Evolutionary conservation across 2,797 vertebrate species (phyloP).

Genomic region (Lacerta viridis): DNA sequence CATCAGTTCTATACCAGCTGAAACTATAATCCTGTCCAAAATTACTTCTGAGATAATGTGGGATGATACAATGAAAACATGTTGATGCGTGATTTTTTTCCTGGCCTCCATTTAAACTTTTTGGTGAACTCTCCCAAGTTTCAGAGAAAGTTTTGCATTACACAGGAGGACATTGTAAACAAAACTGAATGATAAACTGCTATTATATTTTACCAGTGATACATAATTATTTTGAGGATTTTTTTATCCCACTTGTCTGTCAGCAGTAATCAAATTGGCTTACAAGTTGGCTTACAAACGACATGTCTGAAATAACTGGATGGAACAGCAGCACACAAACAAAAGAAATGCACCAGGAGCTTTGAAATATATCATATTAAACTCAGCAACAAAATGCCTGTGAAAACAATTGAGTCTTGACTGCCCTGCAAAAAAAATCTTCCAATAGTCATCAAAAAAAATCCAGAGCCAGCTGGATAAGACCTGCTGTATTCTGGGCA

Average conservation of each 20-base stretch:
- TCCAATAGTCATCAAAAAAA: neutral
- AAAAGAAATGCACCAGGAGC: neutral
- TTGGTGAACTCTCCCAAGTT: neutral
- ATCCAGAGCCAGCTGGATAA: neutral
- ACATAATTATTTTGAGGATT: neutral
- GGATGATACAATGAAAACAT: neutral
- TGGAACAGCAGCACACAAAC: neutral
- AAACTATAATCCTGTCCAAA: neutral
- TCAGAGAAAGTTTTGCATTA: neutral
- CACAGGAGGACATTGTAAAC: slow-evolving; percentile 29
- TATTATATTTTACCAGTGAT: slow-evolving; percentile 33
- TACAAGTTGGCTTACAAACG: neutral
- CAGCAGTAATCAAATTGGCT: neutral
- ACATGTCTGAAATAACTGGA: neutral
- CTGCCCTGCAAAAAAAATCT: neutral
- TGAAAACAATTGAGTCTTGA: neutral
- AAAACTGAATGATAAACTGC: slow-evolving; percentile 53
- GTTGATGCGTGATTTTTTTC: slow-evolving; percentile 1
- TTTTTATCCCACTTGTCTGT: neutral
- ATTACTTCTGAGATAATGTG: slow-evolving; percentile 2
- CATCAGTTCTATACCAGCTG: slow-evolving; percentile 30
- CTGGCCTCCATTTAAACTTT: slow-evolving; percentile 33
- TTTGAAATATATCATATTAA: neutral
- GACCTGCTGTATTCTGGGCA: neutral
- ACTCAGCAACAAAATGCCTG: neutral